Conservation (phyloP, 2,113 vertebrate species). For the Lepus europaeus region DNA sequence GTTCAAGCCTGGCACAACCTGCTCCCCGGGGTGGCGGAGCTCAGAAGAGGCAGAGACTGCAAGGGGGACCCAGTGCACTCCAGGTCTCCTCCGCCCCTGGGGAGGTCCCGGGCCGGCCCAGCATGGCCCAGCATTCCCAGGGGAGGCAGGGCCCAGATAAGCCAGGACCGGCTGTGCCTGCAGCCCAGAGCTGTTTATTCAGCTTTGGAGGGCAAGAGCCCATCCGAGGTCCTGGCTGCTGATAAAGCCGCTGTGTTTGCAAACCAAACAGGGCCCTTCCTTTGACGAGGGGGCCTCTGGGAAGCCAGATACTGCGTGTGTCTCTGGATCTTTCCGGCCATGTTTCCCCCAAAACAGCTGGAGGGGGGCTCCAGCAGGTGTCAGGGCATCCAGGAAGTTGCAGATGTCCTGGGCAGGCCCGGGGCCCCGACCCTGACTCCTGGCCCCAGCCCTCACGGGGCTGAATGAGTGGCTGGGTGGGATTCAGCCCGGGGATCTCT, state of each 20-base stretch:
- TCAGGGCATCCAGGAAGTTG: background rate
- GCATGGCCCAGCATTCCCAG: background rate
- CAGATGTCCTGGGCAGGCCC: background rate
- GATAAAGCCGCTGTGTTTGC: constrained; percentile 81
- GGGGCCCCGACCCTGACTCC: background rate
- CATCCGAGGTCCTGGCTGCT: constrained; percentile 37
- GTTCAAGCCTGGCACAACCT: background rate
- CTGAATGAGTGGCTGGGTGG: no score
- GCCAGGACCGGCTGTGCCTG: background rate
- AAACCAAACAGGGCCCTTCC: constrained; percentile 69
- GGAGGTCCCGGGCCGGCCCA: background rate
- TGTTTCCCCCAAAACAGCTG: background rate
- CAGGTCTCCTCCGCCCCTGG: background rate
- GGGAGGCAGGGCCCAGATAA: constrained; percentile 60
- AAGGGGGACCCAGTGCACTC: no score
- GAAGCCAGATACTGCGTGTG: background rate
- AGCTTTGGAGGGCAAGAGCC: constrained; percentile 63
- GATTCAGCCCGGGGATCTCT: no score
- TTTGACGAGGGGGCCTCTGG: constrained; percentile 43
- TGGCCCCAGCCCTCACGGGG: fast-evolving
- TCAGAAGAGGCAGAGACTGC: background rate
- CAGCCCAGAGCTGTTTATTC: constrained; percentile 54
- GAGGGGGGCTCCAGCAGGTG: no score
- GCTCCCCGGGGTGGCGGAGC: no score
- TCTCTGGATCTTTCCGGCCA: constrained; percentile 53